Conservation (phyloP, 2,113 vertebrate species). For the Recurvirostra avosetta region DNA sequence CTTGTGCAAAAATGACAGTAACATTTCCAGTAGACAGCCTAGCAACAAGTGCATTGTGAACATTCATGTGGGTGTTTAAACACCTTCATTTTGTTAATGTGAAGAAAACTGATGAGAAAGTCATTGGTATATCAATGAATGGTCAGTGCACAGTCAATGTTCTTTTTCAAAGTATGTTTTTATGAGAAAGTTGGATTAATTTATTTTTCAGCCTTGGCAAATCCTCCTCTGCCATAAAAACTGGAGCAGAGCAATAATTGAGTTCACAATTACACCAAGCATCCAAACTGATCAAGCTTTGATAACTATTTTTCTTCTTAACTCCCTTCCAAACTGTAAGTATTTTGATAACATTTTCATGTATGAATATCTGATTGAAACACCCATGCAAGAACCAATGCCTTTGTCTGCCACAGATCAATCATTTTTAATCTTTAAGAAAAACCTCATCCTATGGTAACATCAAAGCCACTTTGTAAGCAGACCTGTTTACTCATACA, state of each 20-base stretch:
- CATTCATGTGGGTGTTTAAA: neutral
- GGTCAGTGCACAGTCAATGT: neutral
- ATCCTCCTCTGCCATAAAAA: neutral
- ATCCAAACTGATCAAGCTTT: neutral
- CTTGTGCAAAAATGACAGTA: neutral
- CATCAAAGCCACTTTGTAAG: neutral
- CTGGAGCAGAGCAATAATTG: neutral
- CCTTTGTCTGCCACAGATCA: neutral
- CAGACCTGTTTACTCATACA: neutral
- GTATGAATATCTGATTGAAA: neutral
- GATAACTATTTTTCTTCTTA: neutral
- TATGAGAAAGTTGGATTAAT: slow-evolving; percentile 10
- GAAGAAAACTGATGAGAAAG: neutral
- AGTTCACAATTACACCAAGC: neutral
- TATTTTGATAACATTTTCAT: neutral
- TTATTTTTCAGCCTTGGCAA: neutral
- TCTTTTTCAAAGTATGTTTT: neutral
- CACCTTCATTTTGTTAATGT: neutral
- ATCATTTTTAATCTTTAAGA: neutral
- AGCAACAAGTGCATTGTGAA: neutral
- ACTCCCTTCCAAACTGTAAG: neutral
- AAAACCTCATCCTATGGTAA: neutral
- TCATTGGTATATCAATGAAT: neutral
- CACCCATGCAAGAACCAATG: neutral
- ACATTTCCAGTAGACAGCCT: neutral